Evolutionary conservation across 1,140 invertebrate genomes (phyloP).

Genomic region (Zaprionus tsacasi): DNA sequence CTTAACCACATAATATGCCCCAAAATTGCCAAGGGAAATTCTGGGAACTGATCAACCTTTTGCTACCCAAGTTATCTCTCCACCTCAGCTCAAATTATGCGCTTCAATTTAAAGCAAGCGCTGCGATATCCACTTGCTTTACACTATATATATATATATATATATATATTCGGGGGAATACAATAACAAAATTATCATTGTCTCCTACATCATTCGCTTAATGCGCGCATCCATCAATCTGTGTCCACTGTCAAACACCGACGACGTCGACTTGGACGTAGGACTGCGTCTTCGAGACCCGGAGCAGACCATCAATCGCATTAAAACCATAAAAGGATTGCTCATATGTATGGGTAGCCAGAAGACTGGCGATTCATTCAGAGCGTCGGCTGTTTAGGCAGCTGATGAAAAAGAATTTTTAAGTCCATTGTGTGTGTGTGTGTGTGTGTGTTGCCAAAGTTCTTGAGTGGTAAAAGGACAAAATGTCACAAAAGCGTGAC

Average conservation of each 20-base stretch:
- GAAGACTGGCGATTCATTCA: slow-evolving; percentile 45
- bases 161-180: slow-evolving; percentile 54
- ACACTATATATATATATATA: slow-evolving; percentile 2
- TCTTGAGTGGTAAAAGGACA: slow-evolving; percentile 77
- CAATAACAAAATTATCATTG: slow-evolving; percentile 81
- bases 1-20: slow-evolving; percentile 53
- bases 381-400: slow-evolving; percentile 35
- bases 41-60: slow-evolving; percentile 41
- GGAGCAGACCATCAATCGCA: slow-evolving; percentile 83
- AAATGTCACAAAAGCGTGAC: slow-evolving; percentile 83
- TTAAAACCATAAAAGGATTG: slow-evolving; percentile 84
- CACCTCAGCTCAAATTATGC: slow-evolving; percentile 61
- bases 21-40: slow-evolving; percentile 31
- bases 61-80: slow-evolving; percentile 29
- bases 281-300: slow-evolving; percentile 8
- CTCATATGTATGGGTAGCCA: slow-evolving; percentile 71
- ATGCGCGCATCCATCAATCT: slow-evolving; percentile 83
- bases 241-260: slow-evolving; percentile 70
- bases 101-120: slow-evolving; percentile 58
- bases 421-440: slow-evolving; percentile 75
- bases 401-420: slow-evolving; percentile 79
- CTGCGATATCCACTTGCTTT: slow-evolving; percentile 44
- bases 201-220: slow-evolving; percentile 77
- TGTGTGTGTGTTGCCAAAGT: slow-evolving; percentile 64
- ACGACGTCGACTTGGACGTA: slow-evolving; percentile 32